Evolutionary conservation across 1,140 invertebrate species (phyloP).

Genomic region (Lutraria rhynchaena): DNA sequence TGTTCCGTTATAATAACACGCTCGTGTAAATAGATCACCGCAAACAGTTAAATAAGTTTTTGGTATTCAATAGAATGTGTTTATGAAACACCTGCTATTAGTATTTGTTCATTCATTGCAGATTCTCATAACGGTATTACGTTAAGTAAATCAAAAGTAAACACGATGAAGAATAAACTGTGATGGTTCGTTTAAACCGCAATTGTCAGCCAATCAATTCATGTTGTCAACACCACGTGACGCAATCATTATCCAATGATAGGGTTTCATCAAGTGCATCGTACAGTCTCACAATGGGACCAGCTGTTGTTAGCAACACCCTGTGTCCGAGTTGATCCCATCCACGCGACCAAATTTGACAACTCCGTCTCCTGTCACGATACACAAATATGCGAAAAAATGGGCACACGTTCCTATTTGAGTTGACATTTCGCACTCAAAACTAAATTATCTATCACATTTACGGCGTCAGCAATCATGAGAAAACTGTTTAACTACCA

Average conservation of each 20-base stretch:
- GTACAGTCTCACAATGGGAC: background rate
- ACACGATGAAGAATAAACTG: background rate
- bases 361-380: too few relatives aligned
- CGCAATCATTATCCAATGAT: conserved; percentile 17
- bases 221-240: conserved; percentile 38
- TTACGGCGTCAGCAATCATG: too few relatives aligned
- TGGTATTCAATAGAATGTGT: conserved; percentile 38
- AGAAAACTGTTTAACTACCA: too few relatives aligned
- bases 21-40: conserved; percentile 30
- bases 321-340: background rate
- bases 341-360: too few relatives aligned
- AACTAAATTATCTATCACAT: too few relatives aligned
- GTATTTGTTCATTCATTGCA: conserved; percentile 5
- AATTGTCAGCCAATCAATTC: conserved; percentile 33
- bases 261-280: too few relatives aligned
- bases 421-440: too few relatives aligned
- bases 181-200: background rate
- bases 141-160: conserved; percentile 17
- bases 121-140: conserved; percentile 28
- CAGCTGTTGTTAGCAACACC: conserved; percentile 30
- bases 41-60: conserved; percentile 35
- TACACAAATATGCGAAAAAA: too few relatives aligned
- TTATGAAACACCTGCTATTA: conserved; percentile 33
- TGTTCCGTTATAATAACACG: conserved; percentile 55
- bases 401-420: too few relatives aligned